Base-by-base conservation (phyloP, 2,113 vertebrate species). In the Lampris incognitus region DNA sequence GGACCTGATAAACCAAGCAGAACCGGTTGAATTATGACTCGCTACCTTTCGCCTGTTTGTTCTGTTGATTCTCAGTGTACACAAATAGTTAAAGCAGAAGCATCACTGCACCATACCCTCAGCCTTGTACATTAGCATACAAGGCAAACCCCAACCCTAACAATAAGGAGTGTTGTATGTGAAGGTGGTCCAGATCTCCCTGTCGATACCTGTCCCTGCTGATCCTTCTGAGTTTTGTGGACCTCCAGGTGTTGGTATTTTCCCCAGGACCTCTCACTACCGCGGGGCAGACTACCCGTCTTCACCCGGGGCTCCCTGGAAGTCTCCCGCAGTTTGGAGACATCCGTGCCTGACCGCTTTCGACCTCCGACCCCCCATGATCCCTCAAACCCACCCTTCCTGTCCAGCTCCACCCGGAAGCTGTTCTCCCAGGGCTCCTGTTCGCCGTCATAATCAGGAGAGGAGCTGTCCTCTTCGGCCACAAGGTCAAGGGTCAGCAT, bases 401-500 rank as follows among this genome's bases (percentile, higher is more conserved):
- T 92, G 68, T 95, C 95, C 79, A 95, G 87, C 24, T 96, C 95
- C 1, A 94, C 94, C 0, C 92, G 92, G 81, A 95, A 95, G 78
- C 93, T 94, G 82, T 92, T 90, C 1, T 95, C 95, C 4, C 97
- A 97, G 24, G 92, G 93, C 37, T 89, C 44, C 0, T 1, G 41
- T 1, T 87, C 89, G 4, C 87, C 38, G 0, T 90, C 91, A 0
- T 94, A 95, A 73, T 96, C 96, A 0, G 93, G 94, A 6, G 86
- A 90, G 66, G 91, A 78, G n/a, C 90, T 64, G 2, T 98, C 97
- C 39, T 99, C 98, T 89, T 99, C 97, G 13, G 97, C 94, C 44
- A 99, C 97, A 76, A 99, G 92, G 92, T 99, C 98, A 0, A 99
- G 94, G 2, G 96, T 98, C 91, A 98, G 87, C 96, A 96, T 96